These are phyloP conservation scores for Acleris holmiana DNA, from an alignment of 2,888 invertebrate species.

Conservation along the genomic window DNA sequence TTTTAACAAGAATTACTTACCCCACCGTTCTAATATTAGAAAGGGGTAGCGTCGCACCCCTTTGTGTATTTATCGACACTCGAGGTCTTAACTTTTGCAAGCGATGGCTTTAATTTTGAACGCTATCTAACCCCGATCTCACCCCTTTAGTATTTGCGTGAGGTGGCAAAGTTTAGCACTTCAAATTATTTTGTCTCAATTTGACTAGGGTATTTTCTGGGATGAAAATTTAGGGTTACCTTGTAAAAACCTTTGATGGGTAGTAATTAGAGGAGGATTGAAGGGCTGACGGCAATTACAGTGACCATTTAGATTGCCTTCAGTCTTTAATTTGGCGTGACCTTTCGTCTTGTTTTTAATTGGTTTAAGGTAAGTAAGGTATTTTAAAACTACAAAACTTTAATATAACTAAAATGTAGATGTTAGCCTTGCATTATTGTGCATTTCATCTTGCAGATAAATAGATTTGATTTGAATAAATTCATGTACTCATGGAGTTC, in stretches of 20 bases:
- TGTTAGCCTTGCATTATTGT: no score
- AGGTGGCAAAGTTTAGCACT: constrained; percentile 23
- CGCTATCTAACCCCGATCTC: constrained; percentile 25
- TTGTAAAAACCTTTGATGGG: constrained; percentile 3
- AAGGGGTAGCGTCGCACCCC: constrained; percentile 31
- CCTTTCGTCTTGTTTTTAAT: not conserved
- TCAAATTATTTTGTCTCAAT: constrained; percentile 18
- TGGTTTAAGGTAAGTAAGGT: not conserved
- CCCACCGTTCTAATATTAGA: constrained; percentile 34
- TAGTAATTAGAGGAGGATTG: not conserved
- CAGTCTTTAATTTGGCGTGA: not conserved
- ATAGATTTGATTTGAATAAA: no score
- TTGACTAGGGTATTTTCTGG: constrained; percentile 5
- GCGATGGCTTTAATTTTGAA: constrained; percentile 36
- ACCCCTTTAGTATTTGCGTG: constrained; percentile 26
- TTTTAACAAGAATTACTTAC: constrained; percentile 33
- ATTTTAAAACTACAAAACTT: no score
- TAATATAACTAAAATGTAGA: no score
- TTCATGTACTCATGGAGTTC: no score
- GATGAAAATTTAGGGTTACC: constrained; percentile 11
- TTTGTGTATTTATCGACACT: constrained; percentile 38
- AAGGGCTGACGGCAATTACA: constrained; percentile 5
- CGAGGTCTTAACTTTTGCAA: constrained; percentile 35
- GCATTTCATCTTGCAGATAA: no score
- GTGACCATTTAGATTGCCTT: not conserved